A percentile compares a stretch with the other conserved stretches of the same genome.
These are phyloP conservation scores for Oxyruncus cristatus DNA, from an alignment of 2,113 vertebrate genomes.

Conservation along the genomic window DNA sequence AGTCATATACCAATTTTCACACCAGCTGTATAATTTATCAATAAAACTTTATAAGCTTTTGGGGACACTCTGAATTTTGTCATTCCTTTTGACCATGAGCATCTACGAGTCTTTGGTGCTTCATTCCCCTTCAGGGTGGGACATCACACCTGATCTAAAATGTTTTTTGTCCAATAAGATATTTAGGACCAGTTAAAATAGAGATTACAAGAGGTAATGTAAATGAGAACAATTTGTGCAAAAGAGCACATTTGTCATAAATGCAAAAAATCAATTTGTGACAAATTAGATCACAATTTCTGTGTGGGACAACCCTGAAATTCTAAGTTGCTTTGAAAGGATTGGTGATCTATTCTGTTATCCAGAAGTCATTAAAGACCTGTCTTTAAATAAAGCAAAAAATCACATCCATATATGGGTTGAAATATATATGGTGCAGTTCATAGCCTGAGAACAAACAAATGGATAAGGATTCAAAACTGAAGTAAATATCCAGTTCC, in stretches of 20 bases:
- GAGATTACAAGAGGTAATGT: fast-evolving
- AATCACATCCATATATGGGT: neutral
- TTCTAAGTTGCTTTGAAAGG: neutral
- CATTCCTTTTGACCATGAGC: neutral
- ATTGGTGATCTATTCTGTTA: neutral
- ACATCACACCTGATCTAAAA: neutral
- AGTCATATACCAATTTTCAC: fast-evolving
- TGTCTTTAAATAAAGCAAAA: neutral
- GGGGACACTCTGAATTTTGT: neutral
- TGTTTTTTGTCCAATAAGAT: neutral
- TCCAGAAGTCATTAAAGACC: neutral
- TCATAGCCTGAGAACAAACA: neutral
- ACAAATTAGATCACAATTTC: neutral
- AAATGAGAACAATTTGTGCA: neutral
- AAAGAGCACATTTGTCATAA: neutral
- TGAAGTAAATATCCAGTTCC: neutral
- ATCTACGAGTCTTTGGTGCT: neutral
- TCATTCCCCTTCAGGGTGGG: neutral
- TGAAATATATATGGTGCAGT: neutral
- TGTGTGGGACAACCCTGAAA: neutral
- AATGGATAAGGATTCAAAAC: neutral
- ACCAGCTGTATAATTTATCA: neutral
- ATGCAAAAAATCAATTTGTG: neutral
- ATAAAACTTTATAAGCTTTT: neutral
- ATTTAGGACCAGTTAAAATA: neutral